Evolutionary conservation across 2,797 vertebrate species (phyloP).

Genomic region (Takifugu rubripes): DNA sequence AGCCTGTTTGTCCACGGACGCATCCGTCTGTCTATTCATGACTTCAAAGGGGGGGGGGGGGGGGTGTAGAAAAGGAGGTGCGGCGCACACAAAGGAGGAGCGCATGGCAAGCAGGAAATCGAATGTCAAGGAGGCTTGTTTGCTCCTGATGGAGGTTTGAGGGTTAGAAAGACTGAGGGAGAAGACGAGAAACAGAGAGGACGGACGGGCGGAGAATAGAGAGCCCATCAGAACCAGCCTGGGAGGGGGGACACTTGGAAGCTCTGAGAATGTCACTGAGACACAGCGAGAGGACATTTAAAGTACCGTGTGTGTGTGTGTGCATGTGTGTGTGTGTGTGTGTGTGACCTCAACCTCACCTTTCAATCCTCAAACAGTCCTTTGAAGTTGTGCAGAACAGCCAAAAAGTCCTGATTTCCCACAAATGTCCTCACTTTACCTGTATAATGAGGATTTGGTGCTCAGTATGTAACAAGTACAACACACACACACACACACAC

Average conservation of each 20-base stretch:
- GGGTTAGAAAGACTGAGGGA: constrained; percentile 52
- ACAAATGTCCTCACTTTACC: too few species aligned
- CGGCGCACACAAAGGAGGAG: constrained; percentile 63
- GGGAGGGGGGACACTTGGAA: neutral
- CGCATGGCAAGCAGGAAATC: constrained; percentile 77
- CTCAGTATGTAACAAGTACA: too few species aligned
- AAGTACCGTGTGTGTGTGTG: constrained; percentile 41
- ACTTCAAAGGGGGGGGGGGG: constrained; percentile 36
- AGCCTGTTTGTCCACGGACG: neutral
- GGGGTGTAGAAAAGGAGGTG: constrained; percentile 38
- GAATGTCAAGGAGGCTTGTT: constrained; percentile 80
- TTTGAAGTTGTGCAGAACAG: too few species aligned
- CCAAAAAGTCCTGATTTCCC: too few species aligned
- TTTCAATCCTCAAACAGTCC: too few species aligned
- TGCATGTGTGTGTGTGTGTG: constrained; percentile 4
- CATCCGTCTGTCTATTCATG: constrained; percentile 58
- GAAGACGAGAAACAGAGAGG: constrained; percentile 23
- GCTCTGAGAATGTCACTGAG: constrained; percentile 30
- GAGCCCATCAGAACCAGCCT: constrained; percentile 24
- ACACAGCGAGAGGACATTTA: constrained; percentile 26
- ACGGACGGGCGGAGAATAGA: constrained; percentile 32
- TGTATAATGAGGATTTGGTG: too few species aligned
- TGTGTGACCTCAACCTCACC: neutral
- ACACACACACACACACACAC: too few species aligned
- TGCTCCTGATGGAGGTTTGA: constrained; percentile 74